Evolutionary conservation across 2,888 invertebrate species (phyloP), one percentile per base, ranked within the genome.

Genomic region (Polydesmus complanatus): DNA sequence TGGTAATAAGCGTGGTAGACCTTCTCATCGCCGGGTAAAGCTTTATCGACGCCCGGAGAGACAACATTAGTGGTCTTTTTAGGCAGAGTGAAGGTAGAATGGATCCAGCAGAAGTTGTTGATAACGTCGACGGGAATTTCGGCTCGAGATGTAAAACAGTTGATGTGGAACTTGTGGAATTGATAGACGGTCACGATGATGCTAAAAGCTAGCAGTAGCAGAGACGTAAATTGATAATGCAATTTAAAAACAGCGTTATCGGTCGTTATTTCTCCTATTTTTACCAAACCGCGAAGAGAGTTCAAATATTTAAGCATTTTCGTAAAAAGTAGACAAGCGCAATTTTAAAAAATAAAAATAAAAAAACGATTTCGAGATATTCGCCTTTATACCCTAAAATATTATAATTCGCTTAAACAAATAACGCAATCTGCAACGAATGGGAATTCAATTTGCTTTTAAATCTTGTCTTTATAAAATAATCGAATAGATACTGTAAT

Each of bases 21-120:
- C 62, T 64, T 78, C 66, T 79, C 78, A 63, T 79, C 74, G 48
- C 73, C 71, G 1, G 70, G 70, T 22, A 66, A 68, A 3, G 67
- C 68, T 49, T 72, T 78, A 47, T 78, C 81, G 52, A 79, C 79
- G 11, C 89, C 90, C 18, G 89, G 88, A 75, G 88, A 88, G 64
- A 87, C 84, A 65, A 91, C 86, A 69, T 86, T 84, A 63, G 81
- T 79, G 48, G 88, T 65, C 85, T 83, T 79, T 75, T 87, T 88
- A 72, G 85, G 86, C 66, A 93, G 81, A 58, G 89, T 88, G 74
- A 91, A 93, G 60, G 93, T 93, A 68, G 91, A 90, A 76, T 92
- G 92, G 71, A 93, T 92, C 93, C 93, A 93, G 76, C 93, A 93
- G 75, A 86, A 93, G 52, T 92, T 93, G 77, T 93, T 92, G 68